These are phyloP conservation scores for Hippocampus mohnikei DNA, from an alignment of 2,113 vertebrate species.

Conservation along the genomic window DNA sequence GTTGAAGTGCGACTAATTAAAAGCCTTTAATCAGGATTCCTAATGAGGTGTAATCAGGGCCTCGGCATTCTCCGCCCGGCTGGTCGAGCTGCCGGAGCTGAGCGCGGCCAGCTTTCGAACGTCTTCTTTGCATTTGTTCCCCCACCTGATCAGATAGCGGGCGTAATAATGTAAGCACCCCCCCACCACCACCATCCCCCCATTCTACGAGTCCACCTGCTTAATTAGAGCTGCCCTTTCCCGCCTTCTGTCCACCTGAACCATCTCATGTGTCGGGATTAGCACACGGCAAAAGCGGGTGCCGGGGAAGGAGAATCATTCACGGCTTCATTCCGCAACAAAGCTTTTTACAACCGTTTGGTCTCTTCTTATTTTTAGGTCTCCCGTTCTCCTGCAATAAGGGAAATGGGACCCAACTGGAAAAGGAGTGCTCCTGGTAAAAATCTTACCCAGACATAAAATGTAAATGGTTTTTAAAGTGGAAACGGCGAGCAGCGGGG, in stretches of 20 bases:
- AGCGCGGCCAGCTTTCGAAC: constrained; percentile 61
- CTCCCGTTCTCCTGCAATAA: constrained; percentile 35
- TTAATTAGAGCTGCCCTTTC: constrained; percentile 54
- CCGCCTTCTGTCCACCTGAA: constrained; percentile 57
- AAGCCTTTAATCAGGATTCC: constrained; percentile 77
- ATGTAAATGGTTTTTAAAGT: constrained; percentile 31
- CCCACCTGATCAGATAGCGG: constrained; percentile 34
- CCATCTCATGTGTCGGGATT: constrained; percentile 45
- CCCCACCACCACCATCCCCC: constrained; percentile 10
- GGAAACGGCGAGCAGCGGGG: constrained; percentile 40
- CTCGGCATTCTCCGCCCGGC: constrained; percentile 64
- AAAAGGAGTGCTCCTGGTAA: not conserved
- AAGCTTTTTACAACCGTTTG: constrained; percentile 26
- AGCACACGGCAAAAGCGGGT: constrained; percentile 26
- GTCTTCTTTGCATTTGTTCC: constrained; percentile 22
- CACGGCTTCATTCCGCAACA: constrained; percentile 43
- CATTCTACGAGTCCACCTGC: constrained; percentile 40
- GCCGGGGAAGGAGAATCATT: constrained; percentile 40
- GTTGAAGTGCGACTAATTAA: constrained; percentile 77
- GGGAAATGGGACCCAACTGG: constrained; percentile 24
- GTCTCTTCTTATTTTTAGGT: constrained; percentile 16
- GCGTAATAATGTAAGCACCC: constrained; percentile 43
- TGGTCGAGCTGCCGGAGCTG: constrained; percentile 58
- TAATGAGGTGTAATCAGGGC: constrained; percentile 78
- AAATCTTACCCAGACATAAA: not conserved